Conservation (phyloP, 2,113 vertebrate species). For the Myocastor coypus region DNA sequence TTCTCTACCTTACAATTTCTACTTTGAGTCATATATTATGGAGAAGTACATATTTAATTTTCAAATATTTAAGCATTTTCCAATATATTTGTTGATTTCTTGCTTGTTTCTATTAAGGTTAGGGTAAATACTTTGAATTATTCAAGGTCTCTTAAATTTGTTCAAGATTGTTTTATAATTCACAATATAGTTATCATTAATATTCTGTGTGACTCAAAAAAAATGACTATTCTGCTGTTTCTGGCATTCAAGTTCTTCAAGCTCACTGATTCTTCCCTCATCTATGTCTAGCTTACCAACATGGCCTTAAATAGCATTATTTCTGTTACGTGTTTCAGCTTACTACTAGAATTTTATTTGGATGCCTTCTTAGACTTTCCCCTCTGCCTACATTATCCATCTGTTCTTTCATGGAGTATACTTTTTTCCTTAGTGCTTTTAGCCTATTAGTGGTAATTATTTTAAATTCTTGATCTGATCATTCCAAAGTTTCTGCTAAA, state of each 20-base stretch:
- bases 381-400: background rate
- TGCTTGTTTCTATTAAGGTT: background rate
- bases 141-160: background rate
- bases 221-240: background rate
- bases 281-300: background rate
- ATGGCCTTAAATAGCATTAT: background rate
- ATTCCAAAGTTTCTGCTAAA: background rate
- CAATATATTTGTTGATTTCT: background rate
- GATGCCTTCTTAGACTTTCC: background rate
- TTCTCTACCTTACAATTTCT: background rate
- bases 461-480: background rate
- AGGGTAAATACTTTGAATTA: background rate
- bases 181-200: background rate
- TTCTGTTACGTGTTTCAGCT: background rate
- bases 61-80: background rate
- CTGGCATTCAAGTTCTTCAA: background rate
- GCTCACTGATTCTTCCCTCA: background rate
- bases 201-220: background rate
- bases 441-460: background rate
- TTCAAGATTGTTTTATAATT: background rate
- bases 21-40: background rate
- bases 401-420: background rate
- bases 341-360: constrained; percentile 23
- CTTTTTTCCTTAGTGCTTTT: background rate
- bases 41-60: background rate